Evolutionary conservation across 2,888 invertebrate species (phyloP).

Genomic region (Oxycera nigricornis): DNA sequence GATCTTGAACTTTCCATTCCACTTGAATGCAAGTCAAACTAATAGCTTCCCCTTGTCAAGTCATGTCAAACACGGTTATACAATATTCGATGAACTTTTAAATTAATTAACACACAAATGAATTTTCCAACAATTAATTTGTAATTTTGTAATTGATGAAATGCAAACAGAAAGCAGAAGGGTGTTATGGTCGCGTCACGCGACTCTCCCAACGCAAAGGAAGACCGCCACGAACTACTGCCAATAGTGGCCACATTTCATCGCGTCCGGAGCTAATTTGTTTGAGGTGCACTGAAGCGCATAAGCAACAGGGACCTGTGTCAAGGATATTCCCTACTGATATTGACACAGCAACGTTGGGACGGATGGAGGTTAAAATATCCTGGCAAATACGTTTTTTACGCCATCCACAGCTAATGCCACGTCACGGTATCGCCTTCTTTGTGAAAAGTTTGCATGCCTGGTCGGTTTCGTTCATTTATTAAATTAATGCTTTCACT

Average conservation of each 20-base stretch:
- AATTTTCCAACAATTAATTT: constrained; percentile 39
- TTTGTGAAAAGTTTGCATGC: neutral
- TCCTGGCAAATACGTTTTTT: constrained; percentile 4
- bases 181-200: neutral
- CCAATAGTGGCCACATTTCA: neutral
- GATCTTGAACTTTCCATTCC: neutral
- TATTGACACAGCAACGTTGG: constrained; percentile 13
- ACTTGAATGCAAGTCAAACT: neutral
- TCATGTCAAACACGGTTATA: neutral
- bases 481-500: constrained; percentile 35
- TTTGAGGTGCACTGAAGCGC: constrained; percentile 38
- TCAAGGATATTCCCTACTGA: constrained; percentile 20
- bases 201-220: neutral
- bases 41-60: neutral
- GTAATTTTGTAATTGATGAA: constrained; percentile 40
- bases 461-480: constrained; percentile 11
- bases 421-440: constrained; percentile 5
- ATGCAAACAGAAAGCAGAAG: constrained; percentile 33
- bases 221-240: neutral
- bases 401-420: neutral
- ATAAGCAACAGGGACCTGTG: constrained; percentile 37
- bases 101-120: constrained; percentile 37
- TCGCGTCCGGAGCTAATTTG: constrained; percentile 20
- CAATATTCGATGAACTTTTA: constrained; percentile 11
- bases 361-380: neutral